These are phyloP conservation scores for Chymomyza caudatula DNA, from an alignment of 2,888 invertebrate species.

Conservation along the genomic window DNA sequence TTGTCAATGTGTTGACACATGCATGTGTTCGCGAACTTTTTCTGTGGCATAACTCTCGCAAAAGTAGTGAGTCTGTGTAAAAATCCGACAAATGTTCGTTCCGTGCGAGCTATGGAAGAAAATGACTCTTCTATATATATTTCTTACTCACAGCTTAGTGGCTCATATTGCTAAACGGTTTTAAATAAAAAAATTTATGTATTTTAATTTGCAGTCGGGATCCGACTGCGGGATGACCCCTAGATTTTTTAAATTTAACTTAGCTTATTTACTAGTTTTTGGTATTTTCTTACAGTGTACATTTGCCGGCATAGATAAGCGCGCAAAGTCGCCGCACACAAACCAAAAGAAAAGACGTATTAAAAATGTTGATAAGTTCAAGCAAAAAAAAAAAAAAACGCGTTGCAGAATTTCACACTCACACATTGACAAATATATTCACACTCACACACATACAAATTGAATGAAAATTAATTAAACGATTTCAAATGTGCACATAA, in stretches of 20 bases:
- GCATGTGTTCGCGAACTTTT: no score
- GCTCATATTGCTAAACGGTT: no score
- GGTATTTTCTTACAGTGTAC: constrained; percentile 37
- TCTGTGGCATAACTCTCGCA: no score
- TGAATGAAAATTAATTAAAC: neutral
- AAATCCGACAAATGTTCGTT: no score
- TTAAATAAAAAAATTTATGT: no score
- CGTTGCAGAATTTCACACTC: constrained; percentile 54
- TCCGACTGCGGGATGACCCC: no score
- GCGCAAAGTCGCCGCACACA: constrained; percentile 23
- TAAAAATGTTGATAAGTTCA: constrained; percentile 58
- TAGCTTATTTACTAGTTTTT: neutral
- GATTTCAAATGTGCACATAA: constrained; percentile 41
- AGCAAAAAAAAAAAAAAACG: constrained; percentile 49
- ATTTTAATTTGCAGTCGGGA: no score
- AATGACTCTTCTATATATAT: no score
- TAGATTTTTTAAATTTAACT: neutral
- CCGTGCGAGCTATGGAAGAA: no score
- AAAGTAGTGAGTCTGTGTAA: no score
- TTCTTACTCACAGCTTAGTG: no score
- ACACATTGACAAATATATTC: neutral
- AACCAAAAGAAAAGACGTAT: constrained; percentile 66
- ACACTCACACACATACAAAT: constrained; percentile 2
- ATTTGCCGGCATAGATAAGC: constrained; percentile 43
- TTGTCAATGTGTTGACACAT: no score